phyloP scores from a whole-genome alignment of 2,888 invertebrate species.

The Cryptus viduatorius region DNA sequence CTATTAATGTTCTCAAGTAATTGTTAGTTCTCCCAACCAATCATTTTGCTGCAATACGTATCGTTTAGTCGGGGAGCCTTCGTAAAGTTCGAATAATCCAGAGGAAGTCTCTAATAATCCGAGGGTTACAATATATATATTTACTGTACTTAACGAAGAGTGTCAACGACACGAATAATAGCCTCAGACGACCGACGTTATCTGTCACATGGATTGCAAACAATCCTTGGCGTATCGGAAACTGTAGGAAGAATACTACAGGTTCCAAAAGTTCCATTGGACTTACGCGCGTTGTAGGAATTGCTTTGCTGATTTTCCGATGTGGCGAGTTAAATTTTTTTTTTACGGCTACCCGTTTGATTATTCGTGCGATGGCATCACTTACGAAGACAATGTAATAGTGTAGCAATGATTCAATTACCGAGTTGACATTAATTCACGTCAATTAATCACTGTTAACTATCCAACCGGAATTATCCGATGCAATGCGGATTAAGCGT shows the following conservation, averaged over 20 bases:
- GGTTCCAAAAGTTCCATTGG: constrained; percentile 21
- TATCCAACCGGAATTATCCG: not conserved
- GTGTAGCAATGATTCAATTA: not conserved
- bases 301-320: constrained; percentile 1
- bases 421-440: not conserved
- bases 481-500: too few species aligned
- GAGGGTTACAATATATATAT: not conserved
- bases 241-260: not conserved
- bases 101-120: not conserved
- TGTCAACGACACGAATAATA: constrained; percentile 19
- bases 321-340: not conserved
- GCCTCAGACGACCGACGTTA: not conserved
- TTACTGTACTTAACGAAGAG: not conserved
- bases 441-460: not conserved
- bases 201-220: constrained; percentile 8
- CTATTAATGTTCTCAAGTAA: too few species aligned
- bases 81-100: not conserved
- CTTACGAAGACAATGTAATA: not conserved
- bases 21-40: too few species aligned
- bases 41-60: not conserved
- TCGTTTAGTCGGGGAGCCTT: not conserved
- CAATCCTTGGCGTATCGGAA: constrained; percentile 7
- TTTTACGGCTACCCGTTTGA: not conserved
- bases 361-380: not conserved
- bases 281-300: constrained; percentile 3